Percentiles rank a stretch among this genome's conserved stretches.
Conservation (phyloP, 2,113 vertebrate species). For the Oxyruncus cristatus region DNA sequence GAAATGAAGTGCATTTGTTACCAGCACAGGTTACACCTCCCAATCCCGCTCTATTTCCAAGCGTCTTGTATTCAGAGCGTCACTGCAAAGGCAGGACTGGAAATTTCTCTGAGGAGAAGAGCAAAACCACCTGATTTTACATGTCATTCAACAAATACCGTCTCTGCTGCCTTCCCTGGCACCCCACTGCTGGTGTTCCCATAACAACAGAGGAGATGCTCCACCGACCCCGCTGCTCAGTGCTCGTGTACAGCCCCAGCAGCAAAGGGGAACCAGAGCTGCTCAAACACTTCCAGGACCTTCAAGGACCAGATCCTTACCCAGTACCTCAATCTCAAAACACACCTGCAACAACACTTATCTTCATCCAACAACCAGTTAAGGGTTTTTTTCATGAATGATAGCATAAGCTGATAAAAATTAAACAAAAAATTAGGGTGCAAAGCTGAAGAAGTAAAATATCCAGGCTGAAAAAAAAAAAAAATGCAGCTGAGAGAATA, state of each 20-base stretch:
- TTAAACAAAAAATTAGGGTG: not conserved
- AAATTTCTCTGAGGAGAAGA: not conserved
- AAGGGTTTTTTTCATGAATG: not conserved
- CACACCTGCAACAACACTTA: not conserved
- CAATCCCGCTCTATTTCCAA: not conserved
- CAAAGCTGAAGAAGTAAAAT: not conserved
- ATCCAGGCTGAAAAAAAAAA: not conserved
- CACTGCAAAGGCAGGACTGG: not conserved
- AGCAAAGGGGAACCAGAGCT: not conserved
- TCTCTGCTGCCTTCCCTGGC: not conserved
- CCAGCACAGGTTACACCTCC: not conserved
- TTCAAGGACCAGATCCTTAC: not conserved
- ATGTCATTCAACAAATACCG: not conserved
- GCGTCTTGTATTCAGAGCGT: not conserved
- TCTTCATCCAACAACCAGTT: not conserved
- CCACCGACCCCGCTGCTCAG: accelerated
- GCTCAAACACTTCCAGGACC: not conserved
- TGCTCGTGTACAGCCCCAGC: not conserved
- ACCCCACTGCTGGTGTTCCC: not conserved
- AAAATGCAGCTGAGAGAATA: not conserved
- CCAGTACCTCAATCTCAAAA: not conserved
- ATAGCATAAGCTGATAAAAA: not conserved
- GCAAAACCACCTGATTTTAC: not conserved
- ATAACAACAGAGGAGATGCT: conserved; percentile 4
- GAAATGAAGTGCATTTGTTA: not conserved